These are phyloP conservation scores for Conus betulinus DNA, from an alignment of 1,140 invertebrate species.

Conservation along the genomic window DNA sequence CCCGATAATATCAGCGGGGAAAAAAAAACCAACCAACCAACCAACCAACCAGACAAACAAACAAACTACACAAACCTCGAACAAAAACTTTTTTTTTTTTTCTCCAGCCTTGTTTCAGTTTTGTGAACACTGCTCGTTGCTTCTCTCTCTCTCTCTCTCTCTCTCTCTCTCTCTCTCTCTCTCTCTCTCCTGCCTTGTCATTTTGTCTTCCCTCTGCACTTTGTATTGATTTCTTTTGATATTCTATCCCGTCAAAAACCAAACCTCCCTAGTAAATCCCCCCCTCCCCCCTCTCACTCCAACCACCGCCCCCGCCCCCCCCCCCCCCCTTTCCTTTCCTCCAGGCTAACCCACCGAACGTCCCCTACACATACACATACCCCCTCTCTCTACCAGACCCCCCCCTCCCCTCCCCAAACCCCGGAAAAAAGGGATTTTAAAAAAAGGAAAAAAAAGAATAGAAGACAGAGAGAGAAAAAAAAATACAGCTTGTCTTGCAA, in stretches of 20 bases:
- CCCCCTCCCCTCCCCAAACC: not conserved
- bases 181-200: not conserved
- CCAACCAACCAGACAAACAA: too few species aligned
- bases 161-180: not conserved
- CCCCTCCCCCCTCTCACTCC: not conserved
- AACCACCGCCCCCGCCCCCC: not conserved
- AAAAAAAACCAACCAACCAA: too few species aligned
- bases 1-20: too few species aligned
- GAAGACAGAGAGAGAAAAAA: not conserved
- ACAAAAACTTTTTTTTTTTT: too few species aligned
- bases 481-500: not conserved
- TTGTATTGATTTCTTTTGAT: not conserved
- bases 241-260: too few species aligned
- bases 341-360: not conserved
- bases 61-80: too few species aligned
- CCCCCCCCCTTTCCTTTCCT: not conserved
- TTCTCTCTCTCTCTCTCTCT: not conserved
- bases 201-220: not conserved
- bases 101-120: too few species aligned
- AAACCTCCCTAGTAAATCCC: too few species aligned
- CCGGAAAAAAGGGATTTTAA: not conserved
- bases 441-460: too few species aligned
- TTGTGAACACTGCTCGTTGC: too few species aligned
- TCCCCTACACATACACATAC: not conserved
- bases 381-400: not conserved